Percentiles rank a stretch among this genome's conserved stretches.
These are phyloP conservation scores for Brachionus manjavacas DNA, from an alignment of 1,140 invertebrate genomes.

Conservation along the genomic window DNA sequence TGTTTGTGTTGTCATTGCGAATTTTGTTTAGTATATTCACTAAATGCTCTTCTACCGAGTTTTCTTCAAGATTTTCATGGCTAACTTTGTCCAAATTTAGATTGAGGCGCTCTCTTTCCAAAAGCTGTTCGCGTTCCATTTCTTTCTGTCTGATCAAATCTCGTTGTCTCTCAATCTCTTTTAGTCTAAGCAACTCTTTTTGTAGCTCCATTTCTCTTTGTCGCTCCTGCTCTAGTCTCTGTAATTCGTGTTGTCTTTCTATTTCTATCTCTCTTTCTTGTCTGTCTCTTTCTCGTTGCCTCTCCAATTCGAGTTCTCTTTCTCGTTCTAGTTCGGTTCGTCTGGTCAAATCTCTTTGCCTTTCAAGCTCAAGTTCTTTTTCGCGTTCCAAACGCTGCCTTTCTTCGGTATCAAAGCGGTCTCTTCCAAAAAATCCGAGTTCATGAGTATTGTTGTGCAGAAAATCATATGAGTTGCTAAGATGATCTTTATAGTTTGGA, in stretches of 20 bases:
- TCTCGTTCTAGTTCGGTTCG: not conserved
- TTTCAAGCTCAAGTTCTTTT: not conserved
- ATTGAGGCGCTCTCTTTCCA: not conserved
- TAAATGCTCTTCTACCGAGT: not conserved
- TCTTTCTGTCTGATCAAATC: not conserved
- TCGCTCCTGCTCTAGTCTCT: not conserved
- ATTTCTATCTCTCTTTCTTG: not conserved
- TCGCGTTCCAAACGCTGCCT: not conserved
- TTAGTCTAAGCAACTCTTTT: not conserved
- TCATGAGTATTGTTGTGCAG: not conserved
- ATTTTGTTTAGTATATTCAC: constrained; percentile 7
- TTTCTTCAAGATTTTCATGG: not conserved
- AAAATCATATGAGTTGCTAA: not conserved
- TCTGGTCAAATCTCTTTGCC: not conserved
- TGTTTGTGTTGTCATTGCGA: not conserved
- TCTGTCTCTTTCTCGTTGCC: not conserved
- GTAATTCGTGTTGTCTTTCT: not conserved
- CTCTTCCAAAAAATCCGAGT: not conserved
- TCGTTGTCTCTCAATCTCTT: not conserved
- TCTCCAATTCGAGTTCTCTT: not conserved
- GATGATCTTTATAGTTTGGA: not conserved
- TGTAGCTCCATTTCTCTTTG: not conserved
- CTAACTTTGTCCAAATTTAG: not conserved
- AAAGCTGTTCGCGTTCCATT: not conserved
- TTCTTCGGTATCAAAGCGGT: not conserved